Evolutionary conservation across 1,140 invertebrate species (phyloP).

Genomic region (Panagrolaimus sp.): DNA sequence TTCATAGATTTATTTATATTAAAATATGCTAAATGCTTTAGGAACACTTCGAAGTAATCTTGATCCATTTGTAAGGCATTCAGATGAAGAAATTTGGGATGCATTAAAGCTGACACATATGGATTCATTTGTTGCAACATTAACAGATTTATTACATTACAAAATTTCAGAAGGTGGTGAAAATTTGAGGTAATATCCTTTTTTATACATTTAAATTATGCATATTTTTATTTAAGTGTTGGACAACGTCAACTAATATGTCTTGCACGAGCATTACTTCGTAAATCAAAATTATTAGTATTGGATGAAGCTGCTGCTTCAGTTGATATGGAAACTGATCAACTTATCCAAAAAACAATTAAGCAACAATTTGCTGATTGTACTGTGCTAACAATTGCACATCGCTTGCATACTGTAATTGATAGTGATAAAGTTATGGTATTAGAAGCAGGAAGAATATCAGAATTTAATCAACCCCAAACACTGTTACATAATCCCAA

Average conservation of each 20-base stretch:
- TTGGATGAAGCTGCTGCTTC: constrained; percentile 79
- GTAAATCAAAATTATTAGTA: constrained; percentile 59
- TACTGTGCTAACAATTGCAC: constrained; percentile 65
- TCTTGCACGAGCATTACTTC: constrained; percentile 62
- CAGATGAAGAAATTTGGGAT: constrained; percentile 68
- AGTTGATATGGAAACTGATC: constrained; percentile 67
- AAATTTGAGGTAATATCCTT: constrained; percentile 56
- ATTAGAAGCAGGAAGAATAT: constrained; percentile 70
- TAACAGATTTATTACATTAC: constrained; percentile 31
- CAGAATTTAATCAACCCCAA: constrained; percentile 70
- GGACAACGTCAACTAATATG: constrained; percentile 65
- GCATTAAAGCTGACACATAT: constrained; percentile 65
- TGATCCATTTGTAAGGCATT: constrained; percentile 72
- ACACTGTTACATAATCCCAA: constrained; percentile 64
- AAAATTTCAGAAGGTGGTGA: constrained; percentile 51
- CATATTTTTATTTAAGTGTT: constrained; percentile 31
- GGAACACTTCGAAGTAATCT: constrained; percentile 75
- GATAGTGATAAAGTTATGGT: constrained; percentile 64
- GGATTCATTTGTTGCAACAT: not conserved
- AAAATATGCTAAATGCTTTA: not conserved
- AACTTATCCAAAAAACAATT: constrained; percentile 59
- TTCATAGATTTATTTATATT: not conserved
- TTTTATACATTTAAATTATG: not conserved
- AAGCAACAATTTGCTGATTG: constrained; percentile 58
- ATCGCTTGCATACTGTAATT: constrained; percentile 63